These are phyloP conservation scores for Noctua comes DNA, from an alignment of 2,888 invertebrate species.

Conservation along the genomic window DNA sequence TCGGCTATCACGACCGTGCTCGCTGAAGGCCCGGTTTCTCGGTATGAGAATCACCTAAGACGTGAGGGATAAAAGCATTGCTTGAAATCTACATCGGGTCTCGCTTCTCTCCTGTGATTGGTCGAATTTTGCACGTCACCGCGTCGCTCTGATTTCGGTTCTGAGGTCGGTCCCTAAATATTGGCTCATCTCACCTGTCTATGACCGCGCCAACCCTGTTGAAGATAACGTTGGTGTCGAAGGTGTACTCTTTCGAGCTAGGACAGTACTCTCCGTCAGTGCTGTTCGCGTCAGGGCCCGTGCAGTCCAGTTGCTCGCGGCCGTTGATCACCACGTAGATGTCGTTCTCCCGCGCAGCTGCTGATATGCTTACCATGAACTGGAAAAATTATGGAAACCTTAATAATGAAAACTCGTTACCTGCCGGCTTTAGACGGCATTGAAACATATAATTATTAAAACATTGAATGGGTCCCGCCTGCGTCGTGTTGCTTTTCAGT, in stretches of 20 bases:
- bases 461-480: no score
- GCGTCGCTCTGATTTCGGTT: background rate
- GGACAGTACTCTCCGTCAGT: constrained; percentile 87
- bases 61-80: background rate
- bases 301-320: constrained; percentile 91
- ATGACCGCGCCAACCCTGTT: constrained; percentile 93
- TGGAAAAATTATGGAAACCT: constrained; percentile 66
- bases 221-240: constrained; percentile 95
- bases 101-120: background rate
- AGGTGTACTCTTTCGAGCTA: constrained; percentile 86
- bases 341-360: constrained; percentile 88
- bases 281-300: constrained; percentile 67
- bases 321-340: constrained; percentile 94
- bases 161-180: background rate
- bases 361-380: constrained; percentile 90
- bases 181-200: constrained; percentile 87
- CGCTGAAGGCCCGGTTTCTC: background rate
- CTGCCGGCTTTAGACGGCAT: no score
- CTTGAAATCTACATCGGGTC: no score
- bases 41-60: background rate
- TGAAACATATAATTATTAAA: no score
- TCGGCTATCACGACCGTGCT: background rate
- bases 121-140: background rate
- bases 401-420: no score
- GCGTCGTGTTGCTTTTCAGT: no score